phyloP scores from a whole-genome alignment of 2,888 invertebrate genomes.

The Leptothorax acervorum region DNA sequence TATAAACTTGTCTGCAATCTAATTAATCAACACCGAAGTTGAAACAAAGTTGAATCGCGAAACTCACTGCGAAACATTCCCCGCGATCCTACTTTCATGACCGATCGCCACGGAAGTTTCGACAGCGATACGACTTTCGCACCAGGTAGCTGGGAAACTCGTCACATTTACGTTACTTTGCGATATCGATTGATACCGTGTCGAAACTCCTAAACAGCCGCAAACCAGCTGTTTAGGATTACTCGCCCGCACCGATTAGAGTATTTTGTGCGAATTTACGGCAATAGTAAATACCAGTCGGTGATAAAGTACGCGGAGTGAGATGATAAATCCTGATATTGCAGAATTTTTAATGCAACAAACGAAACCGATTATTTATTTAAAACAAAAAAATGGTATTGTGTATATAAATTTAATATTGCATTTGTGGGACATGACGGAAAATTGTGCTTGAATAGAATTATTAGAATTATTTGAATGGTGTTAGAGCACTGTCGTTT shows the following conservation, averaged over 20 bases:
- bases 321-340: background rate
- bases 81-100: slow-evolving; percentile 42
- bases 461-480: background rate
- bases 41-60: slow-evolving; percentile 38
- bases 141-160: slow-evolving; percentile 27
- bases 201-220: slow-evolving; percentile 30
- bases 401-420: background rate
- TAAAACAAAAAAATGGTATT: background rate
- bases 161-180: slow-evolving; percentile 48
- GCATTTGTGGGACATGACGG: background rate
- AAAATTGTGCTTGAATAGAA: background rate
- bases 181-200: slow-evolving; percentile 32
- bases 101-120: slow-evolving; percentile 48
- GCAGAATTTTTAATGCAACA: background rate
- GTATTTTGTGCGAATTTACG: background rate
- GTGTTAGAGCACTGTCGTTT: background rate
- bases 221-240: slow-evolving; percentile 56
- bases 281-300: slow-evolving; percentile 13
- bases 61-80: slow-evolving; percentile 29
- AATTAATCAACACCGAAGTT: slow-evolving; percentile 51
- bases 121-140: slow-evolving; percentile 49
- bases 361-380: background rate
- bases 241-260: slow-evolving; percentile 49
- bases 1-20: slow-evolving; percentile 29
- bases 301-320: background rate